Evolutionary conservation across 2,888 invertebrate genomes (phyloP), one percentile per base, ranked within the genome.

Genomic region (Tetanocera ferruginea): DNA sequence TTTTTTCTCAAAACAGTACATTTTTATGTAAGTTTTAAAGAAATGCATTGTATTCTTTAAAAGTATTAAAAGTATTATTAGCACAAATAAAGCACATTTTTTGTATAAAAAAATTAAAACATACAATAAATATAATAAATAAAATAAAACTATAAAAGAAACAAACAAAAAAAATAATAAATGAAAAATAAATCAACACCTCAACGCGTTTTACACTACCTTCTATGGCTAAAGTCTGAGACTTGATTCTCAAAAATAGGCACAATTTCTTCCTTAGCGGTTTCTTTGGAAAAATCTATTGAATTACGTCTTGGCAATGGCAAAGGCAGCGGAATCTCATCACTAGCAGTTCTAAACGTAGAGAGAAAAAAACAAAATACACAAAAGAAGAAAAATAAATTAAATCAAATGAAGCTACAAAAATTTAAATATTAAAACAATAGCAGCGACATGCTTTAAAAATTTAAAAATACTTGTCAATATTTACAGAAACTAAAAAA

Each of bases 231-330:
- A 84, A 86, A 90, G 86, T 94, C 94, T 49, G 94, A 94, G 49
- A 93, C 91, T 89, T 94, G 93, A 85, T 94, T 94, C 86, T 94
- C 93, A 86, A 92, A 93, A 83, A 86, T 86, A 74, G 83, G 84
- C 73, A 81, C 80, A 77, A 78, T 82, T 51, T 87, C 87, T 76
- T 88, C 88, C 81, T 90, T 88, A 80, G 91, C 84, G 90, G 83
- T 86, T 84, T 93, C 93, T 81, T 93, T 92, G 78, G 91, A 88
- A 78, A 89, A 88, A 86, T 90, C 92, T 80, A 93, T 92, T 74
- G 93, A 93, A 90, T 93, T 93, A 78, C 93, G 90, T 66, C 93
- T 90, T 57, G 93, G 91, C 64, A 92, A 91, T 81, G 90, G 89
- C 80, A 92, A 91, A 78, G 88, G 86, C 80, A 92, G 91, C 79